Evolutionary conservation across 2,888 invertebrate species (phyloP), one percentile per base, ranked within the genome.

Genomic region (Eurois occulta): DNA sequence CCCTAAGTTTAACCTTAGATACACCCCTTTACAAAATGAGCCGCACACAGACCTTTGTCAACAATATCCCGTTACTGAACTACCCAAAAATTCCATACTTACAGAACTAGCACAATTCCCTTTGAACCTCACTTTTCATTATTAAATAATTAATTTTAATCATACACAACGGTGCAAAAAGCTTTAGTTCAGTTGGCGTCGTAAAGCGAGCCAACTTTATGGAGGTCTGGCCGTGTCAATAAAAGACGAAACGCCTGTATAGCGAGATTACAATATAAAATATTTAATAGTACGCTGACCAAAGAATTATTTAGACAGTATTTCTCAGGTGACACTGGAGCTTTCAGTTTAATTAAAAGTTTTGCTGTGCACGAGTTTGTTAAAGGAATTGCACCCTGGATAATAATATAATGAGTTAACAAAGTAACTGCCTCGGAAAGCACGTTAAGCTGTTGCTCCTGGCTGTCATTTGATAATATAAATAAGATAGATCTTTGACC

Each of bases 131-230:
- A 21, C 55, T 71, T 73, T 87, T 81, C 65, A 88, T 88, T 75
- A 86, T 69, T 85, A 79, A 88, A 85, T 86, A 87, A 87, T 88
- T 87, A 87, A 81, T 87, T 91, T 90, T 90, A 91, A 91, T 91
- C 90, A 88, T 89, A 90, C 86, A 86, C 83, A 87, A 89, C 87
- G 83, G 85, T 80, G 86, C 78, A 89, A 90, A 88, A 91, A 89
- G 83, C 87, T 87, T 79, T 82, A 84, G 85, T 85, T 80, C 73
- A 69, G 68, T 83, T 86, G 81, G 65, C 78, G 83, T 91, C 93
- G 92, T 94, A 94, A 94, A 93, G 91, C 86, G 88, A 76, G 77
- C 77, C 55, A 87, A 86, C 91, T 95, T 94, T 94, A 94, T 92
- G 86, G 93, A 87, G 92, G 92, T 90, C 91, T 86, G 81, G 74